Evolutionary conservation across 2,113 vertebrate species (phyloP).

Genomic region (Aldabrachelys gigantea): DNA sequence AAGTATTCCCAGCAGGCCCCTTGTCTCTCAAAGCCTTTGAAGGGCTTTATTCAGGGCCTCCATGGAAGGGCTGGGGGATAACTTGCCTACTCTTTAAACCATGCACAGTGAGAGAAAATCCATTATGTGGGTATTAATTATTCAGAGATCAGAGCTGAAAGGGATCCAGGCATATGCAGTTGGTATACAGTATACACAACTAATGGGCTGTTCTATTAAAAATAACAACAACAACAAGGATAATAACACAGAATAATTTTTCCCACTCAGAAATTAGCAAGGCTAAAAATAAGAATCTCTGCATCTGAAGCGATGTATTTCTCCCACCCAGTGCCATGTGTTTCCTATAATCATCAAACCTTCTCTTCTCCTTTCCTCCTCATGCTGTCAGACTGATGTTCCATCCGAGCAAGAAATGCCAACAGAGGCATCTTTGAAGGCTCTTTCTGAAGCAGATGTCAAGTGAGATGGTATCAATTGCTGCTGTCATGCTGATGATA

Average conservation of each 20-base stretch:
- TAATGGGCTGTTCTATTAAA: neutral
- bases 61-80: neutral
- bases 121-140: neutral
- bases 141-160: neutral
- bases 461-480: neutral
- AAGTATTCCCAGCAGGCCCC: neutral
- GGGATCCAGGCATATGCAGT: neutral
- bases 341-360: neutral
- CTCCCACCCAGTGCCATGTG: neutral
- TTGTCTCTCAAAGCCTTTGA: neutral
- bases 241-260: neutral
- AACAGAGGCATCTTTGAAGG: fast-evolving
- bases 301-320: neutral
- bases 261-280: neutral
- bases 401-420: neutral
- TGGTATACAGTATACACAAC: neutral
- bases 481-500: neutral
- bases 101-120: no score
- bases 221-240: neutral
- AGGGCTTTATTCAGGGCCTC: neutral
- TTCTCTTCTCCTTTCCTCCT: neutral
- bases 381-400: neutral
- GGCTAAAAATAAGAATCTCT: neutral
- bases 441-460: neutral
- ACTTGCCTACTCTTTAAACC: neutral